Evolutionary conservation across 2,113 vertebrate genomes (phyloP).

Genomic region (Passer montanus): DNA sequence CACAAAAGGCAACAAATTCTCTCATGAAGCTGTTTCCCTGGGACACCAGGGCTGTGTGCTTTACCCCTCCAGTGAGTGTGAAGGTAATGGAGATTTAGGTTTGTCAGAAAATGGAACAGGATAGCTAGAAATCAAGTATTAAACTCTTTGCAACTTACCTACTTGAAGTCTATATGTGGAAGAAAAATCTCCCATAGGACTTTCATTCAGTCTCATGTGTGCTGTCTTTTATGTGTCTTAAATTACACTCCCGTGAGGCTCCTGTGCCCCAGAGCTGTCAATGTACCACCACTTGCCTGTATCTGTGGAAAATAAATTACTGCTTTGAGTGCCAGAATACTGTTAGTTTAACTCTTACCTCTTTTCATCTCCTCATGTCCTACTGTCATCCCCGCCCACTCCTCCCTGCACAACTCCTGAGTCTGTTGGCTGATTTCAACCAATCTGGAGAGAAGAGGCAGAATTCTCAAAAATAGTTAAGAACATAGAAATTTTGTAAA

Average conservation of each 20-base stretch:
- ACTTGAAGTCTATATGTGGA: not conserved
- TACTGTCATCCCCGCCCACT: not conserved
- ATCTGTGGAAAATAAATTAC: not conserved
- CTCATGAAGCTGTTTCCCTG: not conserved
- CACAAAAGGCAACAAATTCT: not conserved
- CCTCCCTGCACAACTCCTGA: not conserved
- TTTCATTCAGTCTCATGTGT: not conserved
- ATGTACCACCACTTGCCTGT: not conserved
- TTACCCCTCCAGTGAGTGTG: not conserved
- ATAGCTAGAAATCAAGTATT: not conserved
- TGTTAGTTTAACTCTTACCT: constrained; percentile 17
- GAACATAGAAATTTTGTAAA: not conserved
- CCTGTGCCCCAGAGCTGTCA: constrained; percentile 5
- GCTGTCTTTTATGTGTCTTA: constrained; percentile 2
- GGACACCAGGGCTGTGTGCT: not conserved
- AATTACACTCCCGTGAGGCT: constrained; percentile 6
- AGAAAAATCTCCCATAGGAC: not conserved
- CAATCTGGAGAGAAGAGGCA: not conserved
- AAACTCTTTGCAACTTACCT: not conserved
- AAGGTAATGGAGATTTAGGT: not conserved
- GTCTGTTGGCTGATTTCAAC: not conserved
- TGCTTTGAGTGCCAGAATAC: not conserved
- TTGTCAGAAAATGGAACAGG: not conserved
- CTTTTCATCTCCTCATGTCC: not conserved
- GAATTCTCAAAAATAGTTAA: not conserved